Evolutionary conservation across 2,113 vertebrate genomes (phyloP), one percentile per base, ranked within the genome.

Genomic region (Lota lota): DNA sequence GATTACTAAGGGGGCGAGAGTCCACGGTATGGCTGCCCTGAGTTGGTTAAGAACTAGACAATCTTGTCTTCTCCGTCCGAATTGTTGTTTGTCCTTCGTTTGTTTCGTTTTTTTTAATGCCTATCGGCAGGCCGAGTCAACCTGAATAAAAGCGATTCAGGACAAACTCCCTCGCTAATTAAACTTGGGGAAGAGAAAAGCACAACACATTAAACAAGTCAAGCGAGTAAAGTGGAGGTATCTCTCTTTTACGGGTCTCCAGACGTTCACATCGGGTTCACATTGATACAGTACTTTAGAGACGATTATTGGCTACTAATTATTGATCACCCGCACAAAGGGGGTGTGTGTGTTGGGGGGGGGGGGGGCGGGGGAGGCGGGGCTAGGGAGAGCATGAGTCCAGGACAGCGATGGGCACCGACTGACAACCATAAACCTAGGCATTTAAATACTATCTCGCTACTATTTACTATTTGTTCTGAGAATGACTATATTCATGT

Each of bases 381-480:
- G 73, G 11, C 40, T 47, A 47, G 2, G 63, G 64, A 57, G 16
- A 28, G 74, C 28, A 51, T 24, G 85, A 18, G 84, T 88, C 93
- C 90, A 89, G 53, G 70, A 75, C 62, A 82, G 40, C 71, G 76
- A 59, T 1, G 40, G 40, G 8, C 7, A 8, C 10, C 40, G 64
- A 81, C 74, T 73, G 79, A 82, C 72, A 90, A 85, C 92, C 95
- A 94, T 90, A 88, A 93, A n/a, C 0, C 93, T 94, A 87, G 74
- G 88, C 88, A 94, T 85, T 93, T 89, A 93, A 91, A 93, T 88
- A 91, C 92, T 90, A 94, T 85, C 67, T 66, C 68, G 85, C 78
- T 87, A 89, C 40, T 47, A 47, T 47, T 47, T 2, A 93, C 92
- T 94, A 94, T 88, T 88, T 90, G 92, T 93, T 72, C 91, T 87